Conservation (phyloP, 2,113 vertebrate species). For the Catharus bicknelli region DNA sequence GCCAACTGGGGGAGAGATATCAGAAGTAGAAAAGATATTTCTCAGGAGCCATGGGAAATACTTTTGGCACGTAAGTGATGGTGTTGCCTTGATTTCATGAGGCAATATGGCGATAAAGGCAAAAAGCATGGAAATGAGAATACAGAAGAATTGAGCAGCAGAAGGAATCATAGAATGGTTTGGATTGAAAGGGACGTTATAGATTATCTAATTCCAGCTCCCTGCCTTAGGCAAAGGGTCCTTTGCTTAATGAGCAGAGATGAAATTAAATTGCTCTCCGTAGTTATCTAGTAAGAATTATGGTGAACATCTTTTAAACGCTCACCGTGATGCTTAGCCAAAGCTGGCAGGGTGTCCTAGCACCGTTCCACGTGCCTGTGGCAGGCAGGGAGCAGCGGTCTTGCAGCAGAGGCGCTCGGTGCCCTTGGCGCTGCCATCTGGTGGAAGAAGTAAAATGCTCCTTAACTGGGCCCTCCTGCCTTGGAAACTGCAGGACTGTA, state of each 20-base stretch:
- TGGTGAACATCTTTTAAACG: fast-evolving
- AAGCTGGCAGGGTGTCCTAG: not conserved
- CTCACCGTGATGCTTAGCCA: not conserved
- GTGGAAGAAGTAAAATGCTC: not conserved
- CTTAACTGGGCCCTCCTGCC: fast-evolving
- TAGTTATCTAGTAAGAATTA: not conserved
- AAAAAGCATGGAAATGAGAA: not conserved
- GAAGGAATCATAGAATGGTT: not conserved
- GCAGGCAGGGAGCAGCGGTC: no score
- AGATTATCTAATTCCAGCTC: not conserved
- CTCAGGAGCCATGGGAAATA: not conserved
- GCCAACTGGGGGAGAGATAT: not conserved
- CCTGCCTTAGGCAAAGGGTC: not conserved
- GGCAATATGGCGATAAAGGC: no score
- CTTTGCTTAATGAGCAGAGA: not conserved
- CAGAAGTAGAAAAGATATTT: not conserved
- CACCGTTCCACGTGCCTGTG: fast-evolving
- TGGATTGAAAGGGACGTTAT: not conserved
- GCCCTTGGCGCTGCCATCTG: not conserved
- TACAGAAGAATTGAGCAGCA: not conserved
- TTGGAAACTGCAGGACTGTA: not conserved
- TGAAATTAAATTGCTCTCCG: not conserved
- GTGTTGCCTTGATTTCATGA: not conserved
- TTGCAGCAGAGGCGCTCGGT: fast-evolving
- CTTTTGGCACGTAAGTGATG: not conserved